Percentiles rank a stretch among this genome's conserved stretches.
Conservation (phyloP, 1,140 invertebrate genomes). For the Lineus longissimus region DNA sequence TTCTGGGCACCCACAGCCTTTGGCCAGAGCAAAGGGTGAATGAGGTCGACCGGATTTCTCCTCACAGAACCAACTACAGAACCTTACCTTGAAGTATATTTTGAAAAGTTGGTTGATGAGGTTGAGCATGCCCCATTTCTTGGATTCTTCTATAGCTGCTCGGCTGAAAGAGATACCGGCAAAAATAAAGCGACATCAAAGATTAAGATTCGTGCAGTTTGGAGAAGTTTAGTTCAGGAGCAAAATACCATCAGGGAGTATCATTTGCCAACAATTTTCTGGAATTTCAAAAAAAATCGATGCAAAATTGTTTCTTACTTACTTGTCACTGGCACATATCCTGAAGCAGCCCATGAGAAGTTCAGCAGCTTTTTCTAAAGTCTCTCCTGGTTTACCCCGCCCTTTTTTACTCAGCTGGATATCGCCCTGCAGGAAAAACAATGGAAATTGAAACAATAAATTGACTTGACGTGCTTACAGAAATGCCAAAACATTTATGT, state of each 20-base stretch:
- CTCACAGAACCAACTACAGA: too few species aligned
- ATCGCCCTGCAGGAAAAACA: constrained; percentile 63
- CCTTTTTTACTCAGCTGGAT: constrained; percentile 49
- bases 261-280: too few species aligned
- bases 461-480: not conserved
- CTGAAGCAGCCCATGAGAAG: constrained; percentile 90
- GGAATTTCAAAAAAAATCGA: too few species aligned
- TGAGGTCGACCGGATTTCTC: too few species aligned
- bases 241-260: too few species aligned
- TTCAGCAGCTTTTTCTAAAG: constrained; percentile 90
- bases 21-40: too few species aligned
- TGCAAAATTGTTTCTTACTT: too few species aligned
- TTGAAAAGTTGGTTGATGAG: constrained; percentile 96
- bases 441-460: not conserved
- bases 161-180: constrained; percentile 56
- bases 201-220: too few species aligned
- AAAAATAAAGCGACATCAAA: too few species aligned
- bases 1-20: too few species aligned
- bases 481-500: not conserved
- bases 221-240: too few species aligned
- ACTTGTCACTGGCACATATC: constrained; percentile 92
- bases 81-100: constrained; percentile 90
- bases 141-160: constrained; percentile 81
- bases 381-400: constrained; percentile 63
- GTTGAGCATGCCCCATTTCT: constrained; percentile 91